These are phyloP conservation scores for Parelbella ahira DNA, from an alignment of 2,888 invertebrate species.

Conservation along the genomic window DNA sequence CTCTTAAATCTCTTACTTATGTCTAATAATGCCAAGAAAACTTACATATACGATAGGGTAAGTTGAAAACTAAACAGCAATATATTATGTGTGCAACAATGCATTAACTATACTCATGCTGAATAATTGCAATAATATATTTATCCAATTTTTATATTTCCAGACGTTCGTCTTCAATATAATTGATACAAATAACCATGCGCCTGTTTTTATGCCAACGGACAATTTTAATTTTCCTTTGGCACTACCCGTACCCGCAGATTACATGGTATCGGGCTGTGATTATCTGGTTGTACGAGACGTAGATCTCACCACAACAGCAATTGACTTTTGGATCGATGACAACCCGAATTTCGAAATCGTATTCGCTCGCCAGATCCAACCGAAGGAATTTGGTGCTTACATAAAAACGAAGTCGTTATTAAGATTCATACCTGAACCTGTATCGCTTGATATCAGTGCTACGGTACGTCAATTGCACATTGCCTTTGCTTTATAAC, in stretches of 20 bases:
- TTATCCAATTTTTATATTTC: conserved; percentile 34
- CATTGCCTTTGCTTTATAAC: too few relatives aligned
- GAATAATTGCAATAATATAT: too few relatives aligned
- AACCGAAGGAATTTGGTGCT: conserved; percentile 57
- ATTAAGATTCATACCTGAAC: conserved; percentile 55
- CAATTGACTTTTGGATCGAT: conserved; percentile 55
- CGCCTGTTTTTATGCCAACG: conserved; percentile 55
- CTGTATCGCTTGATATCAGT: conserved; percentile 48
- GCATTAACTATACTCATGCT: too few relatives aligned
- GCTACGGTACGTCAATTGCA: conserved; percentile 61
- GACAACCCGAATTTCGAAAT: conserved; percentile 62
- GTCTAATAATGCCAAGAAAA: too few relatives aligned
- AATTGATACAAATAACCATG: conserved; percentile 72
- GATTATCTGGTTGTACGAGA: conserved; percentile 66
- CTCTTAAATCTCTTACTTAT: too few relatives aligned
- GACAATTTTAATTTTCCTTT: conserved; percentile 53
- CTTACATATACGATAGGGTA: too few relatives aligned
- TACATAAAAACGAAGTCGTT: conserved; percentile 50
- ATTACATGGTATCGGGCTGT: conserved; percentile 59
- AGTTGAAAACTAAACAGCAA: too few relatives aligned
- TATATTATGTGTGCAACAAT: too few relatives aligned
- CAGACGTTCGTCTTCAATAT: conserved; percentile 61
- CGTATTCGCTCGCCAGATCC: conserved; percentile 41
- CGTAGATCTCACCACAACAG: conserved; percentile 73
- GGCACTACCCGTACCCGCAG: conserved; percentile 71